Conservation (phyloP, 2,113 vertebrate species). For the Grammomys surdaster region DNA sequence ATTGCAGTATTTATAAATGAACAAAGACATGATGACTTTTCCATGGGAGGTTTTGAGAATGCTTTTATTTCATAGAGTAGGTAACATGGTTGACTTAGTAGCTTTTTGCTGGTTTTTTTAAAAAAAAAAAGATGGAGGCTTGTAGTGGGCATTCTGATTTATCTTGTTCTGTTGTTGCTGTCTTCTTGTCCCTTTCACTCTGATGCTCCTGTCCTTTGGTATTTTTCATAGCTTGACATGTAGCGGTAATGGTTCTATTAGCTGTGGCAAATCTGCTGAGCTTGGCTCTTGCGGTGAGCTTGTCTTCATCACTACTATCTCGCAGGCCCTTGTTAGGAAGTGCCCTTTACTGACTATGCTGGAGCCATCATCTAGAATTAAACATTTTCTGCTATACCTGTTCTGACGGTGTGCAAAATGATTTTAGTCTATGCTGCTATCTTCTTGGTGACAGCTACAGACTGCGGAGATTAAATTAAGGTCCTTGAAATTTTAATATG, state of each 20-base stretch:
- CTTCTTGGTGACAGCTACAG: slow-evolving; percentile 92
- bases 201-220: slow-evolving; percentile 85
- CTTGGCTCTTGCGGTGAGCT: slow-evolving; percentile 85
- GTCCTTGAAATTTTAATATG: slow-evolving; percentile 87
- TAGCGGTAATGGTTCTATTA: slow-evolving; percentile 89
- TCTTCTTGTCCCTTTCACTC: slow-evolving; percentile 80
- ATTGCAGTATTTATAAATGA: slow-evolving; percentile 51
- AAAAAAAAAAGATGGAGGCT: slow-evolving; percentile 60
- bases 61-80: slow-evolving; percentile 78
- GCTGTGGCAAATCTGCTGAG: slow-evolving; percentile 88
- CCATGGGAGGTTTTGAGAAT: slow-evolving; percentile 64
- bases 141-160: slow-evolving; percentile 63
- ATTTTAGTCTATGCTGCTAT: slow-evolving; percentile 92
- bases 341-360: slow-evolving; percentile 91
- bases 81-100: slow-evolving; percentile 71
- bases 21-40: slow-evolving; percentile 70
- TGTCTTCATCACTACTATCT: slow-evolving; percentile 84
- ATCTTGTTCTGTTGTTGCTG: neutral
- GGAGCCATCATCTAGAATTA: slow-evolving; percentile 95
- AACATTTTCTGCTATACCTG: slow-evolving; percentile 90
- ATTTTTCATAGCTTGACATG: slow-evolving; percentile 89
- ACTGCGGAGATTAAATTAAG: slow-evolving; percentile 88
- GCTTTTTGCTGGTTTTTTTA: slow-evolving; percentile 60
- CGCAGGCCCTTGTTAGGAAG: slow-evolving; percentile 88
- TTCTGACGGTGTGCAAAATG: slow-evolving; percentile 90